Percentiles rank a stretch among this genome's conserved stretches.
Evolutionary conservation across 2,888 invertebrate genomes (phyloP).

Genomic region (Julus scandinavius): DNA sequence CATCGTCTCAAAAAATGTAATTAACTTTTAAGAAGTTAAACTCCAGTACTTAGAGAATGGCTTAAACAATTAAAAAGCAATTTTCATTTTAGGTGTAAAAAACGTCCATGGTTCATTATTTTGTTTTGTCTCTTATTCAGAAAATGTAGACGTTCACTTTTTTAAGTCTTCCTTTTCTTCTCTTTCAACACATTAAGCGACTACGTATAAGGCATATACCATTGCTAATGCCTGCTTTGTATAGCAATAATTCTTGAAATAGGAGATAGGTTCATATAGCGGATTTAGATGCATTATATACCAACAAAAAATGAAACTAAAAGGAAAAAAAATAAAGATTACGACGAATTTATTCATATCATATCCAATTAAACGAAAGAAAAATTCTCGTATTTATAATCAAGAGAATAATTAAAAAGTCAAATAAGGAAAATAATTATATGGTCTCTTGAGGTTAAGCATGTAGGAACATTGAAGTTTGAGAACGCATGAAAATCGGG

Average conservation of each 20-base stretch:
- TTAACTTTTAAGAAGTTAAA: constrained; percentile 1
- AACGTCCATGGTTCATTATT: neutral
- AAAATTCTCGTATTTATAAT: constrained; percentile 29
- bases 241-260: neutral
- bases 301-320: neutral
- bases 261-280: neutral
- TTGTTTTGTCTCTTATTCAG: neutral
- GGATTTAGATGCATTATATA: neutral
- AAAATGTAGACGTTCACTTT: neutral
- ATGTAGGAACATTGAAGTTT: neutral
- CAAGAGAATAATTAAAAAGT: constrained; percentile 45
- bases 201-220: neutral
- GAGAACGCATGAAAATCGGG: neutral
- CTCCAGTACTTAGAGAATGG: neutral
- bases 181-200: neutral
- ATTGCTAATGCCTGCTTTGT: neutral
- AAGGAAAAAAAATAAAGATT: constrained; percentile 21
- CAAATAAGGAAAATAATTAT: constrained; percentile 40
- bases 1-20: neutral
- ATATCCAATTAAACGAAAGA: constrained; percentile 18
- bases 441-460: constrained; percentile 7
- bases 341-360: constrained; percentile 23
- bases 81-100: constrained; percentile 1
- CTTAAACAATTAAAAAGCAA: constrained; percentile 46
- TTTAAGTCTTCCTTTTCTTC: neutral